Evolutionary conservation across 2,888 invertebrate genomes (phyloP).

Genomic region (Drosophila paracracens): DNA sequence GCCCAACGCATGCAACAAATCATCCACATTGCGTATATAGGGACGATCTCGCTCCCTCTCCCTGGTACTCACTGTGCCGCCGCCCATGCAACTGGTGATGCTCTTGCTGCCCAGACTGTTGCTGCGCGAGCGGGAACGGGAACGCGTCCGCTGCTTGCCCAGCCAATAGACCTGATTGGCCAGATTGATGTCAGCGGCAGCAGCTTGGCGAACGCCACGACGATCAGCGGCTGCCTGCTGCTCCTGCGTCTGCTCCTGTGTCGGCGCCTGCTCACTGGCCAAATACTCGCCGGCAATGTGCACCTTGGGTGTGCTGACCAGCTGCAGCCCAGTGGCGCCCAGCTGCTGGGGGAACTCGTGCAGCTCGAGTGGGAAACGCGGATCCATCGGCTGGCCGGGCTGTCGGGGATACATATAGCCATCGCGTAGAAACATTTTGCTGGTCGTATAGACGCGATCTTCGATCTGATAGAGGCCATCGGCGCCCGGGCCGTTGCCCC

Average conservation of each 20-base stretch:
- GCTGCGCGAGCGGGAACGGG: conserved; percentile 82
- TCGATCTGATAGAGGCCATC: conserved; percentile 82
- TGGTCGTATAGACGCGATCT: conserved; percentile 83
- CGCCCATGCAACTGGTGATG: conserved; percentile 62
- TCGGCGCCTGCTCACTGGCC: conserved; percentile 64
- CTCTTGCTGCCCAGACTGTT: conserved; percentile 80
- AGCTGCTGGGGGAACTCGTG: conserved; percentile 83
- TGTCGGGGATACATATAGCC: conserved; percentile 84
- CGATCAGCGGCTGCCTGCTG: conserved; percentile 56
- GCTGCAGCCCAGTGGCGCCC: conserved; percentile 81
- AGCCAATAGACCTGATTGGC: conserved; percentile 83
- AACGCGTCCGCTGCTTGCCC: conserved; percentile 74
- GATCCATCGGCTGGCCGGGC: conserved; percentile 83
- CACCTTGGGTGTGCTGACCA: conserved; percentile 82
- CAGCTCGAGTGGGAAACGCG: conserved; percentile 82
- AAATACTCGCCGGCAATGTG: conserved; percentile 84
- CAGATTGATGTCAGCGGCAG: conserved; percentile 79
- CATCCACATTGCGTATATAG: conserved; percentile 83
- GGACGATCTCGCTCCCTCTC: conserved; percentile 52
- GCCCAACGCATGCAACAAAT: conserved; percentile 79
- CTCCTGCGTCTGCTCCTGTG: conserved; percentile 37
- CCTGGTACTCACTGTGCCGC: conserved; percentile 18
- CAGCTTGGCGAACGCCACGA: conserved; percentile 77
- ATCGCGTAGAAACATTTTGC: conserved; percentile 83
- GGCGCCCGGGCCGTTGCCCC: conserved; percentile 78